phyloP scores from a whole-genome alignment of 30 jellyfish, hydroid and myxozoan species.

The Catostylus mosaicus region DNA sequence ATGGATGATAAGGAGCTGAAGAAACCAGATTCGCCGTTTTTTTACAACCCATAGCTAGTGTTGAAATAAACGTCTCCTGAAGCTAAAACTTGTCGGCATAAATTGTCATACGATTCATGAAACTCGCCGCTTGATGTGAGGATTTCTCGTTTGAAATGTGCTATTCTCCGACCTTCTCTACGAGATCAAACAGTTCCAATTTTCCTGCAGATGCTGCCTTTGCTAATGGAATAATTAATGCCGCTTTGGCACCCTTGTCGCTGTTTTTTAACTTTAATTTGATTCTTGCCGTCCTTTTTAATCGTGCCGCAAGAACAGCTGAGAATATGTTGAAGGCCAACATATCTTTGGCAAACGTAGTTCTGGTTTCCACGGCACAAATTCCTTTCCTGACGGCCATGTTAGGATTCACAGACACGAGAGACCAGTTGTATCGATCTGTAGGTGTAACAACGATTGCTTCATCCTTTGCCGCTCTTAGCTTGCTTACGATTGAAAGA shows the following conservation, averaged over 20 bases:
- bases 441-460: neutral
- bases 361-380: neutral
- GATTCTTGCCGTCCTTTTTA: neutral
- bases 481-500: constrained; percentile 1
- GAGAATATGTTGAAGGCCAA: neutral
- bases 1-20: too few relatives aligned
- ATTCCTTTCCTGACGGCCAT: neutral
- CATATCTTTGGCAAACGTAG: constrained; percentile 1
- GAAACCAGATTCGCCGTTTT: too few relatives aligned
- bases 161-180: neutral
- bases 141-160: too few relatives aligned
- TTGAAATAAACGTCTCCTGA: too few relatives aligned
- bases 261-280: neutral
- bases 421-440: constrained; percentile 6
- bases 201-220: neutral
- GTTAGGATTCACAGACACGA: neutral
- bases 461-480: neutral
- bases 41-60: too few relatives aligned
- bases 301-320: constrained; percentile 10
- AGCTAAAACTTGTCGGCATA: too few relatives aligned
- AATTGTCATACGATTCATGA: too few relatives aligned
- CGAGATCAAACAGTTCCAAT: neutral
- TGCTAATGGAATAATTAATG: constrained; percentile 9
- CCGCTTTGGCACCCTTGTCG: neutral
- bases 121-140: too few relatives aligned